phyloP scores from a whole-genome alignment of 2,113 vertebrate species.

The Callionymus lyra region DNA sequence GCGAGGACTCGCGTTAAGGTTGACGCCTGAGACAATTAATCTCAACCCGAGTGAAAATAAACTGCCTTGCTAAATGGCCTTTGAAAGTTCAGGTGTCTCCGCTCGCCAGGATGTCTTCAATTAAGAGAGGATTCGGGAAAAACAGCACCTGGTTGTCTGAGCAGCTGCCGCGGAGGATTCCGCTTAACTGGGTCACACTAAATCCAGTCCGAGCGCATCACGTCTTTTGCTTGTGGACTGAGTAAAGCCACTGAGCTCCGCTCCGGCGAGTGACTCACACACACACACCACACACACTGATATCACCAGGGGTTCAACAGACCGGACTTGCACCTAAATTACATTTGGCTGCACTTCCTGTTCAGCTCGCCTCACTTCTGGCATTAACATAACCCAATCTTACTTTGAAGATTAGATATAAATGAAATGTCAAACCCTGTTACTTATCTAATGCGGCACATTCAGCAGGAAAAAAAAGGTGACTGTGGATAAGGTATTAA shows the following conservation, averaged over 20 bases:
- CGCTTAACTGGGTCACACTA: slow-evolving; percentile 42
- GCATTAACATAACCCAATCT: not conserved
- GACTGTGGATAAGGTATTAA: too few species aligned
- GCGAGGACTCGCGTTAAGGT: slow-evolving; percentile 15
- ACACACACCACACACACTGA: slow-evolving; percentile 5
- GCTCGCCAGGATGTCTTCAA: slow-evolving; percentile 42
- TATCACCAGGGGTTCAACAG: not conserved
- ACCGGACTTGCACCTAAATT: too few species aligned
- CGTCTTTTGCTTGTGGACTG: slow-evolving; percentile 29
- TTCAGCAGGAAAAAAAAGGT: too few species aligned
- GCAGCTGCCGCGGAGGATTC: slow-evolving; percentile 20
- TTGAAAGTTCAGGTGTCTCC: slow-evolving; percentile 32
- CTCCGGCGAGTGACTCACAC: slow-evolving; percentile 19
- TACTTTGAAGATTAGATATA: too few species aligned
- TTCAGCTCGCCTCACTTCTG: too few species aligned
- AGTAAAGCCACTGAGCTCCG: slow-evolving; percentile 47
- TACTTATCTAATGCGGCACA: too few species aligned
- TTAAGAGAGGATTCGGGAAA: slow-evolving; percentile 27
- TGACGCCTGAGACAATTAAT: slow-evolving; percentile 40
- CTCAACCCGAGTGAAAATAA: slow-evolving; percentile 42
- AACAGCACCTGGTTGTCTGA: slow-evolving; percentile 25
- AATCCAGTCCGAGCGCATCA: slow-evolving; percentile 30
- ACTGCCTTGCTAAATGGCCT: slow-evolving; percentile 45
- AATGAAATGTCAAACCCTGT: too few species aligned
- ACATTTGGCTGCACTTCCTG: too few species aligned